A percentile compares a stretch with the other conserved stretches of the same genome.
Conservation (phyloP, 2,888 invertebrate genomes). For the Leptinotarsa tumamoca region DNA sequence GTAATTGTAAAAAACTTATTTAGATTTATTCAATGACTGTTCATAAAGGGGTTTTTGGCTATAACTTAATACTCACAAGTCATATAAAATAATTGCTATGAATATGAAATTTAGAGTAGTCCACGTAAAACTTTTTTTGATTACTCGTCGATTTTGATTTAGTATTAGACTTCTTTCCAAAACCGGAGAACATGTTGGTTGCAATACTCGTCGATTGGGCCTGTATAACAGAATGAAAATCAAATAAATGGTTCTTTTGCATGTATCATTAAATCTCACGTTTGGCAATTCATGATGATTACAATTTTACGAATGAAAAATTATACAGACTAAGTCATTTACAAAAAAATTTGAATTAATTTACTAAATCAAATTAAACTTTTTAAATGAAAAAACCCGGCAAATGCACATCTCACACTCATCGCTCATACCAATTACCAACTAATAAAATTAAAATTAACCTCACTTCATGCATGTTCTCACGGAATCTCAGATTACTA, state of each 20-base stretch:
- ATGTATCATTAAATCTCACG: slow-evolving; percentile 16
- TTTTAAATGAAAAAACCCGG: too few relatives aligned
- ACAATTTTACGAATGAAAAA: background rate
- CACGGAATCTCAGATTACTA: too few relatives aligned
- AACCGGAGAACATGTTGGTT: slow-evolving; percentile 61
- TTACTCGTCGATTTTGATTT: slow-evolving; percentile 68
- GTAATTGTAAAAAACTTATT: background rate
- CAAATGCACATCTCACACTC: too few relatives aligned
- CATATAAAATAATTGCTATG: slow-evolving; percentile 70
- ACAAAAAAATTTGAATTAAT: background rate
- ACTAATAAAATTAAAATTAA: too few relatives aligned
- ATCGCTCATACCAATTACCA: too few relatives aligned
- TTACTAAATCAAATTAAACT: too few relatives aligned
- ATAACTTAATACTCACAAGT: slow-evolving; percentile 69
- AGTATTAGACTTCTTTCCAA: slow-evolving; percentile 70
- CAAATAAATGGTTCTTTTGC: background rate
- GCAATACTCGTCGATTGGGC: slow-evolving; percentile 33
- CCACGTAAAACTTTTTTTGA: slow-evolving; percentile 71
- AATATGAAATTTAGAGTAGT: slow-evolving; percentile 71
- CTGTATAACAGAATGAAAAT: slow-evolving; percentile 33
- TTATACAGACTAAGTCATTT: background rate
- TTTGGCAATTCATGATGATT: slow-evolving; percentile 20
- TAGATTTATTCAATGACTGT: background rate
- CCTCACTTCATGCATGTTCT: too few relatives aligned
- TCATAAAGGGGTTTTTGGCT: background rate